phyloP scores from a whole-genome alignment of 2,113 vertebrate species.

The Mormoops blainvillei region DNA sequence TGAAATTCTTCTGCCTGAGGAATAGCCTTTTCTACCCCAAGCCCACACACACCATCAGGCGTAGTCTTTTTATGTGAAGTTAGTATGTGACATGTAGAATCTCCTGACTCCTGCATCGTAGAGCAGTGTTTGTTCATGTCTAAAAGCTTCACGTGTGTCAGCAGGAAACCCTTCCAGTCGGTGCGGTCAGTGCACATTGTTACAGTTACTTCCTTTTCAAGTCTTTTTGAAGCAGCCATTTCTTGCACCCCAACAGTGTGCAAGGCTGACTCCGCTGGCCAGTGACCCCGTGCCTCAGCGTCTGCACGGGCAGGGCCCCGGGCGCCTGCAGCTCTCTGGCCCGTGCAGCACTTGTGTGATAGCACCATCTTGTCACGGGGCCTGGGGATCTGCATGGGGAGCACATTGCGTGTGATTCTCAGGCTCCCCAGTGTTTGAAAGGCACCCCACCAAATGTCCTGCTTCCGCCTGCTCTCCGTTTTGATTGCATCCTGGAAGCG shows the following conservation, averaged over 20 bases:
- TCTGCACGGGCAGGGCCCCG: too few species aligned
- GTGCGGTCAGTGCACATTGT: not conserved
- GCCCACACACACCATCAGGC: not conserved
- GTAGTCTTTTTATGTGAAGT: not conserved
- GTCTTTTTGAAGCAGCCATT: not conserved
- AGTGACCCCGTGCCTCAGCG: not conserved
- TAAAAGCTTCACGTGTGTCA: not conserved
- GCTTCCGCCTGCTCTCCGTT: not conserved
- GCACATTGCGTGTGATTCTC: accelerated
- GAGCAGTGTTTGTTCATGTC: not conserved
- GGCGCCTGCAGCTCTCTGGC: too few species aligned
- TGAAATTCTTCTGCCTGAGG: not conserved
- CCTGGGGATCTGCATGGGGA: not conserved
- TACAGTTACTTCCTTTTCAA: not conserved
- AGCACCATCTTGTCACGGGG: not conserved
- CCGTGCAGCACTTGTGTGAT: not conserved
- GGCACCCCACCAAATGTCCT: accelerated
- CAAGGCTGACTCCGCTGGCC: too few species aligned
- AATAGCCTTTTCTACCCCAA: not conserved
- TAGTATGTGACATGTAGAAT: not conserved
- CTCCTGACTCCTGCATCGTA: not conserved
- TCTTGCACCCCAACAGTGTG: not conserved
- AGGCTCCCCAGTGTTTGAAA: not conserved
- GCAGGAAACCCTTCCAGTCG: not conserved
- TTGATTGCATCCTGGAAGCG: not conserved